Evolutionary conservation across 2,797 vertebrate genomes (phyloP).

Genomic region (Acomys russatus): DNA sequence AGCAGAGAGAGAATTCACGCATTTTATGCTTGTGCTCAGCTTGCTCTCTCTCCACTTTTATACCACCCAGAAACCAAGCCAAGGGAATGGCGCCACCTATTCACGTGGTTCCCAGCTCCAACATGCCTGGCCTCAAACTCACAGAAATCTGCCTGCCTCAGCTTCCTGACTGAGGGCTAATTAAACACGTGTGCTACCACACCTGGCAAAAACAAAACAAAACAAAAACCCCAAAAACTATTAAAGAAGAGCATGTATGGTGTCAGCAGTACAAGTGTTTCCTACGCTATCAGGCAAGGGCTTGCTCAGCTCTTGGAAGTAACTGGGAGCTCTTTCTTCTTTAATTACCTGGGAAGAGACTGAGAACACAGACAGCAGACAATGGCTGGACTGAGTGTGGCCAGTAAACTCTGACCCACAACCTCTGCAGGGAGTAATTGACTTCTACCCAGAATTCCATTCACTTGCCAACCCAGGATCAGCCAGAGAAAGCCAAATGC

Average conservation of each 20-base stretch:
- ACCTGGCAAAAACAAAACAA: background rate
- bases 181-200: background rate
- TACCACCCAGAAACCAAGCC: background rate
- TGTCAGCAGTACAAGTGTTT: background rate
- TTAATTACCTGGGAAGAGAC: background rate
- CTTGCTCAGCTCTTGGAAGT: background rate
- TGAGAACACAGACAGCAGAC: background rate
- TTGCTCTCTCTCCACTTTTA: background rate
- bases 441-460: background rate
- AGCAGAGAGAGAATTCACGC: background rate
- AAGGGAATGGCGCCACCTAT: background rate
- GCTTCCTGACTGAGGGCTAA: background rate
- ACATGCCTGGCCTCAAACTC: background rate
- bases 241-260: background rate
- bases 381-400: background rate
- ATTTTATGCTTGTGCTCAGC: background rate
- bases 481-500: conserved; percentile 23
- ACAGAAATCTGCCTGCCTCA: background rate
- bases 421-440: background rate
- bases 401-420: background rate
- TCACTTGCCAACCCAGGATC: background rate
- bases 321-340: background rate
- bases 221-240: background rate
- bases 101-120: background rate
- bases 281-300: background rate